These are phyloP conservation scores for Ceraclea dissimilis DNA, from an alignment of 2,888 invertebrate species.

Conservation along the genomic window DNA sequence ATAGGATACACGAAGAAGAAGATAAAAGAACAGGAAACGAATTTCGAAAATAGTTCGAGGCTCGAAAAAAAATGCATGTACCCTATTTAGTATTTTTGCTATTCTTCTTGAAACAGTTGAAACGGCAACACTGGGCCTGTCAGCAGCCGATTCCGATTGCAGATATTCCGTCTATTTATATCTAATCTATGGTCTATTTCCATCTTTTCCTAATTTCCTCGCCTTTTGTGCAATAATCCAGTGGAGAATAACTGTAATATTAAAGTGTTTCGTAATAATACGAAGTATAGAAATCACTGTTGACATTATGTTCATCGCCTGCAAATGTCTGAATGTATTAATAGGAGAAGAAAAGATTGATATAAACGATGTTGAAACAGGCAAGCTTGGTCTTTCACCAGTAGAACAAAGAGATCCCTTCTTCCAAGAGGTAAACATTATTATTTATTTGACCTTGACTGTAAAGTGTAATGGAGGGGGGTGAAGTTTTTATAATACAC, in stretches of 20 bases:
- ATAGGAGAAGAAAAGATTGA: slow-evolving; percentile 53
- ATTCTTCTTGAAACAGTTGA: no score
- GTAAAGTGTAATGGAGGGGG: slow-evolving; percentile 31
- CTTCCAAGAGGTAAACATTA: slow-evolving; percentile 58
- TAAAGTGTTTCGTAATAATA: slow-evolving; percentile 17
- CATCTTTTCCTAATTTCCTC: no score
- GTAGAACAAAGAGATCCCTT: slow-evolving; percentile 56
- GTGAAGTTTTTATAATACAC: slow-evolving; percentile 26
- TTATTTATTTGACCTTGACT: slow-evolving; percentile 27
- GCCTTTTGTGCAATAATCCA: slow-evolving; percentile 13
- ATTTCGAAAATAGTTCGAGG: no score
- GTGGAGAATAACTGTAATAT: slow-evolving; percentile 15
- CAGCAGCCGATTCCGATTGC: no score
- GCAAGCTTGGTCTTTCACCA: slow-evolving; percentile 49
- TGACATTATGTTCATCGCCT: slow-evolving; percentile 38
- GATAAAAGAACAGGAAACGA: no score
- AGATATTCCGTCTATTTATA: slow-evolving; percentile 17
- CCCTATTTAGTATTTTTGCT: no score
- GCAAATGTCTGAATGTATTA: slow-evolving; percentile 70
- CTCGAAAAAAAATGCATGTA: no score
- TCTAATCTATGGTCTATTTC: no score
- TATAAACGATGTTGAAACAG: slow-evolving; percentile 49
- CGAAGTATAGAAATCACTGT: slow-evolving; percentile 14
- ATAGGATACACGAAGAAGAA: no score
- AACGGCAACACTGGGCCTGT: no score